phyloP scores from a whole-genome alignment of 1,140 invertebrate genomes.

The Papilio xuthus region DNA sequence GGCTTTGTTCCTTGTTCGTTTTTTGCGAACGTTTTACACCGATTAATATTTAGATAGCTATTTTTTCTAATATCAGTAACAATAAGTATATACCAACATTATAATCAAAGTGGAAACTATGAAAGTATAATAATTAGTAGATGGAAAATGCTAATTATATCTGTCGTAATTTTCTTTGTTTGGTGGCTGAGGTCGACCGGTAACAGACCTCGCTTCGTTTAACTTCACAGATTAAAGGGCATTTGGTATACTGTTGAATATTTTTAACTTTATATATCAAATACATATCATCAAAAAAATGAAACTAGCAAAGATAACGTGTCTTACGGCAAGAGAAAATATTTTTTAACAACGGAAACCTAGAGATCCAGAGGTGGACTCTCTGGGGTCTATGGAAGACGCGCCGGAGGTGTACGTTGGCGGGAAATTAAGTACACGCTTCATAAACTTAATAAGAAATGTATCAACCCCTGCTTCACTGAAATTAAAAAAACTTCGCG shows the following conservation, averaged over 20 bases:
- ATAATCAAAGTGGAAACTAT: neutral
- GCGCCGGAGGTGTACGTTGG: too few species aligned
- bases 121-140: slow-evolving; percentile 6
- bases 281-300: neutral
- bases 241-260: neutral
- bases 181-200: slow-evolving; percentile 21
- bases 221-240: slow-evolving; percentile 19
- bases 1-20: too few species aligned
- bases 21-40: neutral
- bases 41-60: neutral
- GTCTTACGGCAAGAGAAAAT: too few species aligned
- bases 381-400: too few species aligned
- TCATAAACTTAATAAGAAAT: too few species aligned
- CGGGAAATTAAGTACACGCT: too few species aligned
- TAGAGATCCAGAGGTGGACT: too few species aligned
- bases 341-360: too few species aligned
- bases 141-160: neutral
- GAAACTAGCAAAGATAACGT: neutral
- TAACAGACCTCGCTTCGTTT: slow-evolving; percentile 2
- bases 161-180: slow-evolving; percentile 21
- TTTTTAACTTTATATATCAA: slow-evolving; percentile 8
- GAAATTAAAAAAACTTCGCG: slow-evolving; percentile 1
- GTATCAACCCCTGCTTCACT: too few species aligned
- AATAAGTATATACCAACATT: neutral
- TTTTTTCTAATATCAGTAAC: neutral